Conservation (phyloP, 30 jellyfish, hydroid and myxozoan species). For the Morbakka virulenta region DNA sequence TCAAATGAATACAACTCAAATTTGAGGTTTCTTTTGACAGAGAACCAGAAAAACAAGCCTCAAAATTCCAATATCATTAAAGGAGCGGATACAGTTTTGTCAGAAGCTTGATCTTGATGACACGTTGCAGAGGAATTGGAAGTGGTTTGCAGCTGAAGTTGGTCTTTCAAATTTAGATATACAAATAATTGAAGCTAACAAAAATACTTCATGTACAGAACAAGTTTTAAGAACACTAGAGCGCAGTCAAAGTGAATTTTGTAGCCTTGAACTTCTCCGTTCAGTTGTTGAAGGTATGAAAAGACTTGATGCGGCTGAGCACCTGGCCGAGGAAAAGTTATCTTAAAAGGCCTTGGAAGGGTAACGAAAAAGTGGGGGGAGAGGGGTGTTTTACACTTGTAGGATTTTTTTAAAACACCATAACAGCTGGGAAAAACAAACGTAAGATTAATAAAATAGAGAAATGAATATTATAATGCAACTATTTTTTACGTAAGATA, state of each 20-base stretch:
- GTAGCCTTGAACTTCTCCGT: background rate
- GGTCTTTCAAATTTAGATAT: background rate
- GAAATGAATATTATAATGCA: too few species aligned
- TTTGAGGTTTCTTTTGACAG: background rate
- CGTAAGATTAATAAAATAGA: too few species aligned
- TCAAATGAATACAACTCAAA: too few species aligned
- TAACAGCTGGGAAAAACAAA: too few species aligned
- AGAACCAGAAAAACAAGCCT: background rate
- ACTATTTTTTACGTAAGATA: too few species aligned
- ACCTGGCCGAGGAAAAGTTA: too few species aligned
- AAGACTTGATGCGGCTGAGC: background rate
- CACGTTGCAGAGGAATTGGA: background rate
- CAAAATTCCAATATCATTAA: background rate
- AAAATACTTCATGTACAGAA: background rate
- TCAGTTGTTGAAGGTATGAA: background rate
- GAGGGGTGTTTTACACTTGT: too few species aligned
- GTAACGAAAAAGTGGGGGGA: too few species aligned
- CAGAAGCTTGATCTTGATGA: background rate
- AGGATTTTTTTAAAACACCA: too few species aligned
- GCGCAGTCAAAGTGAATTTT: background rate
- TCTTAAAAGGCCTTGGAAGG: too few species aligned
- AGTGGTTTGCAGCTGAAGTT: background rate
- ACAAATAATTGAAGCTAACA: background rate
- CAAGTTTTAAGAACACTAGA: background rate
- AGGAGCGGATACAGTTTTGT: background rate